phyloP scores from a whole-genome alignment of 2,113 vertebrate species.

The Morphnarchus princeps region DNA sequence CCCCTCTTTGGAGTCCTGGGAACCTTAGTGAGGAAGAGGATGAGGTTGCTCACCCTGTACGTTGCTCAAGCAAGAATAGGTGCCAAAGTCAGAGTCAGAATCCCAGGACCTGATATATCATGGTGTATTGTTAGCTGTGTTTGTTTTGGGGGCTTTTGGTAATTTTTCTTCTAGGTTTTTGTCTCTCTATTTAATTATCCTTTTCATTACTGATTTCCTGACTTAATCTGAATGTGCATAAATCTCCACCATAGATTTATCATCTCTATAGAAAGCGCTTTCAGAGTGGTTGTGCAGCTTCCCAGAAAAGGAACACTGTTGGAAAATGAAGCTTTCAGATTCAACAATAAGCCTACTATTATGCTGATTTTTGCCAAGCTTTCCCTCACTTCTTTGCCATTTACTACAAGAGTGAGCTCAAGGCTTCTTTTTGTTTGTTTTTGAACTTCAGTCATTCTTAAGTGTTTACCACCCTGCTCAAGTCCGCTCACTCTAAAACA shows the following conservation, averaged over 20 bases:
- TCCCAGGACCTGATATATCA: slow-evolving; percentile 52
- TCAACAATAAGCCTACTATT: slow-evolving; percentile 62
- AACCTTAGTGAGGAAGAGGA: neutral
- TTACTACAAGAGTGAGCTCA: slow-evolving; percentile 40
- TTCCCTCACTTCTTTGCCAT: slow-evolving; percentile 41
- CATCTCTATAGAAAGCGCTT: slow-evolving; percentile 53
- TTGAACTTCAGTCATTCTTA: slow-evolving; percentile 16
- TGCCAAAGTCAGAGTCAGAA: slow-evolving; percentile 40
- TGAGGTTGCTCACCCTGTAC: neutral
- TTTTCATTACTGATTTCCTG: slow-evolving; percentile 59
- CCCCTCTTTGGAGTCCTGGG: neutral
- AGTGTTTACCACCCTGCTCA: slow-evolving; percentile 44
- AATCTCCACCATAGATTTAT: slow-evolving; percentile 60
- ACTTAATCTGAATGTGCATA: slow-evolving; percentile 65
- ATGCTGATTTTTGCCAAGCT: slow-evolving; percentile 63
- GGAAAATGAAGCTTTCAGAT: slow-evolving; percentile 60
- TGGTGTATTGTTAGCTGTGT: slow-evolving; percentile 40
- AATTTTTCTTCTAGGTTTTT: slow-evolving; percentile 64
- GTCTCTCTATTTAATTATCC: slow-evolving; percentile 59
- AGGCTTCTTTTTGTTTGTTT: slow-evolving; percentile 57
- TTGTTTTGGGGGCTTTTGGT: slow-evolving; percentile 25
- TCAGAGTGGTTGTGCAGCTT: slow-evolving; percentile 50
- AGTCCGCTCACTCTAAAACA: slow-evolving; percentile 1
- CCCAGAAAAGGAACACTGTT: slow-evolving; percentile 34
- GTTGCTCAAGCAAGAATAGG: neutral